Conservation (phyloP, 2,797 vertebrate species). For the Gambusia yucatana region DNA sequence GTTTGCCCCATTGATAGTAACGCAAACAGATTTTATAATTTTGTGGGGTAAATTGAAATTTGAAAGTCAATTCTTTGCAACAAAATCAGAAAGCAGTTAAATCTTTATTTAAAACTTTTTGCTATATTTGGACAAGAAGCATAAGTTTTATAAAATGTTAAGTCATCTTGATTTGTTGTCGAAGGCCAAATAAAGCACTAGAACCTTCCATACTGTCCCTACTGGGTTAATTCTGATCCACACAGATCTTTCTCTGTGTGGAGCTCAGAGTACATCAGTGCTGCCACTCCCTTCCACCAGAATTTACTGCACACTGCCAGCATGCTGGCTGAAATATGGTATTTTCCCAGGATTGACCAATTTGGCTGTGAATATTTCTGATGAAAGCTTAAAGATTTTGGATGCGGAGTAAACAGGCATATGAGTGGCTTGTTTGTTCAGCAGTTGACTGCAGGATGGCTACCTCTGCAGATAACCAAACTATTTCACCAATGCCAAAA, state of each 20-base stretch:
- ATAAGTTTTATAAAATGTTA: not conserved
- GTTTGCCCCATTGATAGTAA: not conserved
- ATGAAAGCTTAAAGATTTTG: not conserved
- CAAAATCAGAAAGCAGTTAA: not conserved
- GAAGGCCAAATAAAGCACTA: no score
- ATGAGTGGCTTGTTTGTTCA: not conserved
- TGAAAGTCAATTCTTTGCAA: not conserved
- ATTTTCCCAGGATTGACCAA: not conserved
- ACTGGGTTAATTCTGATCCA: not conserved
- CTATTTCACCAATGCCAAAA: not conserved
- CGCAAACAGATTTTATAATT: not conserved
- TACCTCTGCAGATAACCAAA: not conserved
- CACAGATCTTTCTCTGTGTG: not conserved
- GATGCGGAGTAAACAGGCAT: not conserved
- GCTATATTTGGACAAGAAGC: not conserved
- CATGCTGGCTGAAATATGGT: not conserved
- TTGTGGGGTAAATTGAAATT: not conserved
- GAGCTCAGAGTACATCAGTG: not conserved
- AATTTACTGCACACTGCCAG: not conserved
- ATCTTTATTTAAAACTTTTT: not conserved
- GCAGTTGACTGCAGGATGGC: not conserved
- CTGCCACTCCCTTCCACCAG: not conserved
- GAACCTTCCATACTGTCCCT: not conserved
- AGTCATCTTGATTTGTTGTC: not conserved
- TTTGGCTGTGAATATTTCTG: not conserved